These are phyloP conservation scores for Octomys mimax DNA, from an alignment of 2,797 vertebrate genomes.

Conservation along the genomic window DNA sequence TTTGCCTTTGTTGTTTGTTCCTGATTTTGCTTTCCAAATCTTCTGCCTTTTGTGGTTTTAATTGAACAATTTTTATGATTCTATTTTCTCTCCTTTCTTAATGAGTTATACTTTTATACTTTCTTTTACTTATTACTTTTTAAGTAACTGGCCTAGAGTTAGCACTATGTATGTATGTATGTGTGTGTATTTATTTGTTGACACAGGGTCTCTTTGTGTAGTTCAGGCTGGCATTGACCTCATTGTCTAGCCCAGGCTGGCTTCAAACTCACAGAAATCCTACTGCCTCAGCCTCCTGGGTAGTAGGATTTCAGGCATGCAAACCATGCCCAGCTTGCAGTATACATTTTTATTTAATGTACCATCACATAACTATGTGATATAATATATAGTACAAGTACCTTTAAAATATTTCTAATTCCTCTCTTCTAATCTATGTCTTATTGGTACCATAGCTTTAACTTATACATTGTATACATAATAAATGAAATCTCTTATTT, in stretches of 20 bases:
- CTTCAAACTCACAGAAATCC: background rate
- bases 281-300: background rate
- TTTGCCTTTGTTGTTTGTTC: background rate
- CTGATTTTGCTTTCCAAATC: slow-evolving; percentile 43
- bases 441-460: background rate
- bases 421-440: background rate
- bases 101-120: background rate
- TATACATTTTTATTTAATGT: background rate
- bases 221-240: background rate
- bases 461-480: background rate
- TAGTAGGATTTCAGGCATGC: background rate
- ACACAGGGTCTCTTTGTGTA: background rate
- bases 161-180: too few relatives aligned
- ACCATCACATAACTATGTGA: slow-evolving; percentile 1
- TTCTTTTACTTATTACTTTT: background rate
- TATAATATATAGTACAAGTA: background rate
- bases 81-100: background rate
- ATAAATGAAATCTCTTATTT: background rate
- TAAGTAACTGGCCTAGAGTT: background rate
- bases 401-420: background rate
- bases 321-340: background rate
- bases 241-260: background rate
- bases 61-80: background rate
- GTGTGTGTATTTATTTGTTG: background rate
- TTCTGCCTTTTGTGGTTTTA: slow-evolving; percentile 11